Base-by-base conservation (phyloP, 2,888 invertebrate genomes). In the Noctuana brunneofusca region DNA sequence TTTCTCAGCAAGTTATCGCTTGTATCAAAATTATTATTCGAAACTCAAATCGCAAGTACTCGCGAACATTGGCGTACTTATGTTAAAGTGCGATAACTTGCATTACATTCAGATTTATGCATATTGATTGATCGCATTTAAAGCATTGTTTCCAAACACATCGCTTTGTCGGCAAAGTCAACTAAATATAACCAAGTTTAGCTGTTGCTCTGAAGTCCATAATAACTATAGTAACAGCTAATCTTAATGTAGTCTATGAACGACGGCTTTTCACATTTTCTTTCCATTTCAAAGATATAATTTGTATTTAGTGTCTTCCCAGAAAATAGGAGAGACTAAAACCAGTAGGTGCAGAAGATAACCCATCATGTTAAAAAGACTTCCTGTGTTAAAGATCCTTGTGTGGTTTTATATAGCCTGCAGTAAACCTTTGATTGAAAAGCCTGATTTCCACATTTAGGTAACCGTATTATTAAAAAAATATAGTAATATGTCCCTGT, bases 1-100 rank as follows among this genome's bases (percentile, higher is more conserved):
- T 76, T 76, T 73, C 71, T 74, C 73, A 87, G 81, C 89, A 87
- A 92, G 92, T 92, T 92, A 92, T 92, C 91, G 92, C 91, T 86
- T 82, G 74, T 74, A 63, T 78, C 82, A 68, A 85, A 86, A 86
- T 85, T 84, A 65, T 68, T 78, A 76, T 76, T 71, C 71, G 72
- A 67, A 75, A 75, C 73, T 75, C 66, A 73, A 69, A 74, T 76
- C 80, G 72, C 70, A 74, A 76, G 72, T 69, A 75, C 68, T 69
- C 75, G 75, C 71, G 65, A 73, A 72, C 67, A 88, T 87, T 87
- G 84, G 82, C 83, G 80, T 75, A 80, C 77, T 72, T 70, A 75
- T 71, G 66, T 73, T 73, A 72, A 74, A 77, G 73, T 78, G 89
- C 89, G 91, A 90, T 91, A 89, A 87, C 91, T 90, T 90, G 89